Evolutionary conservation across 92 coral and sea anemone genomes (phyloP).

Genomic region (Umimayanthus chanpuru): DNA sequence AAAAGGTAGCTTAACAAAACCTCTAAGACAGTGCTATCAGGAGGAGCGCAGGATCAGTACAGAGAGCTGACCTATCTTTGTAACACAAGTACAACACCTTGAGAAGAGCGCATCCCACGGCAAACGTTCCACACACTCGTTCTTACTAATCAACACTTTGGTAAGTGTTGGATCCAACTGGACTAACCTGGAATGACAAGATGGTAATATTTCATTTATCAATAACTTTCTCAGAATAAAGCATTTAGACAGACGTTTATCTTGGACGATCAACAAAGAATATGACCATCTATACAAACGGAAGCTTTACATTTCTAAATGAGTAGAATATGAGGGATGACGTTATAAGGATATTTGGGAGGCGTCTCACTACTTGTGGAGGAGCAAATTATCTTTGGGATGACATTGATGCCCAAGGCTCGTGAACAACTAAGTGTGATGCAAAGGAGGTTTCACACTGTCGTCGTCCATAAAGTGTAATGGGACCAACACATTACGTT

Average conservation of each 20-base stretch:
- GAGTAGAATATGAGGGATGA: too few relatives aligned
- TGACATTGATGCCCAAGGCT: too few relatives aligned
- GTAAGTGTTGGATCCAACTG: conserved; percentile 80
- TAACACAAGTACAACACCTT: conserved; percentile 58
- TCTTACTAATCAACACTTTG: conserved; percentile 73
- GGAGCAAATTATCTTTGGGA: too few relatives aligned
- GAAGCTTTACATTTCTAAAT: too few relatives aligned
- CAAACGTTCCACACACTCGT: conserved; percentile 68
- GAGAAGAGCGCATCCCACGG: conserved; percentile 90
- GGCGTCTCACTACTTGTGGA: too few relatives aligned
- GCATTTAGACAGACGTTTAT: not conserved
- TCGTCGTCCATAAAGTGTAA: too few relatives aligned
- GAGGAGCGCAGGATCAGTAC: not conserved
- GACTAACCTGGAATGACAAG: conserved; percentile 59
- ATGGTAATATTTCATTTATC: not conserved
- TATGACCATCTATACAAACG: too few relatives aligned
- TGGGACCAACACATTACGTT: too few relatives aligned
- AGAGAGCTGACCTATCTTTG: not conserved
- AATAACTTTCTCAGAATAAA: not conserved
- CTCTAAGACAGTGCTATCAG: not conserved
- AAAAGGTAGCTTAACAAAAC: too few relatives aligned
- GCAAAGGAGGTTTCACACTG: too few relatives aligned
- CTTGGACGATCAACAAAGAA: not conserved
- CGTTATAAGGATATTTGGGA: too few relatives aligned
- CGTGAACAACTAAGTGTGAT: too few relatives aligned